Evolutionary conservation across 2,113 vertebrate genomes (phyloP).

Genomic region (Albula glossodonta): DNA sequence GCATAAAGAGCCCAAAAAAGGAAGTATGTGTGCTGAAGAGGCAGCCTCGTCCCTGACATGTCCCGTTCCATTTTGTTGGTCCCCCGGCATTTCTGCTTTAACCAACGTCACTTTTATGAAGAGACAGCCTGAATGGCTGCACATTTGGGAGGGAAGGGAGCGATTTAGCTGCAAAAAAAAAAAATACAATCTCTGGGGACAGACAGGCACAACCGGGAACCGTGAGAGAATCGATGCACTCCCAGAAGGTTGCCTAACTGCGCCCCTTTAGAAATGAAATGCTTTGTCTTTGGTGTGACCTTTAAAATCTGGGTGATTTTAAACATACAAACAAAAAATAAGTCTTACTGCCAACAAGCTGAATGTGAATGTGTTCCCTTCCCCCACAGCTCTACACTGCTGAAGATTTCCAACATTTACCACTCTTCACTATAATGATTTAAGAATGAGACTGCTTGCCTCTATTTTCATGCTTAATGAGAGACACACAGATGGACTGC

Average conservation of each 20-base stretch:
- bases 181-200: background rate
- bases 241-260: background rate
- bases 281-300: background rate
- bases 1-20: constrained; percentile 32
- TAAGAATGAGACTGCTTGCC: too few relatives aligned
- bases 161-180: background rate
- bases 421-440: too few relatives aligned
- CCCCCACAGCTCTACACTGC: too few relatives aligned
- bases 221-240: background rate
- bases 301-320: background rate
- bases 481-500: too few relatives aligned
- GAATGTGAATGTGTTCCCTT: too few relatives aligned
- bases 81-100: background rate
- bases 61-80: background rate
- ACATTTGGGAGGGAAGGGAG: background rate
- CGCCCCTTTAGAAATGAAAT: background rate
- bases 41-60: background rate
- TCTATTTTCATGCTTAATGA: too few relatives aligned
- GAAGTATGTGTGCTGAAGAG: background rate
- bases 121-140: background rate
- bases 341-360: too few relatives aligned
- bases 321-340: background rate
- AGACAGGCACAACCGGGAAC: background rate
- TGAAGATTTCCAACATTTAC: too few relatives aligned
- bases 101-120: background rate